Percentiles rank a stretch among this genome's conserved stretches.
Conservation (phyloP, 2,797 vertebrate genomes). For the Xenopus petersii region DNA sequence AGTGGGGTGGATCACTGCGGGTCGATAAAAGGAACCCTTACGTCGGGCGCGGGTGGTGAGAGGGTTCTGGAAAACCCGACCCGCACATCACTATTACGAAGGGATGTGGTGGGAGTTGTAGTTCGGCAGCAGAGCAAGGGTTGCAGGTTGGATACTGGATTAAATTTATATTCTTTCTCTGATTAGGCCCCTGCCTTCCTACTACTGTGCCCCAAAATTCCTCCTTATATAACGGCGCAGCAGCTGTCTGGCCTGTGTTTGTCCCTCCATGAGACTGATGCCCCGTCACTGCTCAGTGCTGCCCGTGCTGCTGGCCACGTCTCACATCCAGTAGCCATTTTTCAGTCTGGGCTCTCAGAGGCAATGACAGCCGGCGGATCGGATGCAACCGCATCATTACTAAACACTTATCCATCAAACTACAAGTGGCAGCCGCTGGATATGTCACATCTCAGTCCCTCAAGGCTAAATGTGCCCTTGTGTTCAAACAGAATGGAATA, state of each 20-base stretch:
- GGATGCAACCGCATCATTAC: neutral
- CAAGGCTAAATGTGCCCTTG: neutral
- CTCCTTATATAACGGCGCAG: neutral
- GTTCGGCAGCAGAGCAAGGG: too few relatives aligned
- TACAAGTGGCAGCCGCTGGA: neutral
- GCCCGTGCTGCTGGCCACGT: neutral
- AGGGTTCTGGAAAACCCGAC: too few relatives aligned
- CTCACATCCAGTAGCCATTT: neutral
- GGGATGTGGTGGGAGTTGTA: too few relatives aligned
- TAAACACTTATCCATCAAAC: constrained; percentile 1
- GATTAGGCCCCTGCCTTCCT: too few relatives aligned
- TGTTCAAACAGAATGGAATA: neutral
- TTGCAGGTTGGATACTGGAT: too few relatives aligned
- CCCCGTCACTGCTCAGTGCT: neutral
- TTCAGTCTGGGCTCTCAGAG: constrained; percentile 1
- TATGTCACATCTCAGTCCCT: neutral
- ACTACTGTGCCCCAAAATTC: neutral
- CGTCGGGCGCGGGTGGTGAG: too few relatives aligned
- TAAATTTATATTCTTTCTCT: too few relatives aligned
- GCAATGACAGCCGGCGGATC: neutral
- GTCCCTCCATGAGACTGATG: neutral
- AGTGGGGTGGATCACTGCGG: too few relatives aligned
- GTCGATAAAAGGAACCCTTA: too few relatives aligned
- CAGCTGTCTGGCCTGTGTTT: neutral
- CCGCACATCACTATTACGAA: too few relatives aligned